Base-by-base conservation (phyloP, 2,113 vertebrate species). In the Bolborhynchus lineola region DNA sequence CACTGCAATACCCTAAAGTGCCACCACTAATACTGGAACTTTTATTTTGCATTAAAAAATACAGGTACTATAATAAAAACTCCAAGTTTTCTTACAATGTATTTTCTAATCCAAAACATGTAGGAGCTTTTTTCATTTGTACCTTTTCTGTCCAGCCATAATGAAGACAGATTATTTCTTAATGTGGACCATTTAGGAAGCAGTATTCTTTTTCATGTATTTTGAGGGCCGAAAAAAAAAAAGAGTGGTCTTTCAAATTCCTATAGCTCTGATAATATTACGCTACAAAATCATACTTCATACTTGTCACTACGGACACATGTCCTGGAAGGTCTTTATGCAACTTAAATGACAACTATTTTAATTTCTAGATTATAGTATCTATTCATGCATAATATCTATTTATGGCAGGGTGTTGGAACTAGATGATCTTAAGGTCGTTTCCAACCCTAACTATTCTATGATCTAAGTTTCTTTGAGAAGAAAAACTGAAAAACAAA, bases 1-100 rank as follows among this genome's bases (percentile, higher is more conserved):
- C 49, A 82, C 77, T 82, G 77, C 17, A 79, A 92, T 93, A 69
- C 77, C 80, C 62, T 28, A 16, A 59, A n/a, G 59, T 82, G 28
- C 4, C 44, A 39, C 77, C 11, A 9, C 31, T 84, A 86, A 87
- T 89, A 76, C 65, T 35, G 63, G 47, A 81, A 65, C 16, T 72
- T 72, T 35, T 15, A 59, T 44, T 42, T 77, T 52, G 9, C 2
- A 0, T 68, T 59, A 60, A 53, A 68, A 81, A 13, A 21, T 44
- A 60, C 6, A 75, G 9, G 10, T 47, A 29, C 12, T 53, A 3
- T 16, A 86, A 71, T 15, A 88, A 65, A 67, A 63, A 46, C 8
- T 33, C 16, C 7, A 49, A 21, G 16, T 75, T 74, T 82, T 72
- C 20, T 75, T 78, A 44, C 72, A 76, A 82, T 16, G 2, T 9